Evolutionary conservation across 2,113 vertebrate species (phyloP).

Genomic region (Caranx ignobilis): DNA sequence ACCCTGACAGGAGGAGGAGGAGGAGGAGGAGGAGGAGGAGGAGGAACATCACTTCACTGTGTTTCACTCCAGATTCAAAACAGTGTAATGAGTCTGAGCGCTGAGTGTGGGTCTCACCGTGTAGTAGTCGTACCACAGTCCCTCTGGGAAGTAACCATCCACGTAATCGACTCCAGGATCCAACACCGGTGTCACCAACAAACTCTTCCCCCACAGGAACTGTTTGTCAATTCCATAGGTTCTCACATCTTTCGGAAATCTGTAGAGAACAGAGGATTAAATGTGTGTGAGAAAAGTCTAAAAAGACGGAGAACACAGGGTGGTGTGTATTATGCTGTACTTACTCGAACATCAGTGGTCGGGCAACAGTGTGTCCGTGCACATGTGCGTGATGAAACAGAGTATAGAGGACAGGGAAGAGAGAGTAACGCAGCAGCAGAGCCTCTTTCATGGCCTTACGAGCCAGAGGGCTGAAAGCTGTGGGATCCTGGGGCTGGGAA

Average conservation of each 20-base stretch:
- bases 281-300: not conserved
- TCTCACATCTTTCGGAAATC: conserved; percentile 85
- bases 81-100: no score
- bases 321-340: not conserved
- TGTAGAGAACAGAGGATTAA: conserved; percentile 39
- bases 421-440: conserved; percentile 89
- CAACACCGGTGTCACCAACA: conserved; percentile 89
- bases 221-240: conserved; percentile 88
- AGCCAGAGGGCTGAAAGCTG: conserved; percentile 82
- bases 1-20: conserved; percentile 77
- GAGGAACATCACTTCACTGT: not conserved
- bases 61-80: not conserved
- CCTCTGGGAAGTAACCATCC: conserved; percentile 86
- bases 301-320: not conserved
- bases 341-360: conserved; percentile 91
- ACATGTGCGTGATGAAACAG: conserved; percentile 90
- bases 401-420: conserved; percentile 90
- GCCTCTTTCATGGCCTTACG: conserved; percentile 86
- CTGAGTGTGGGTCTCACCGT: conserved; percentile 80
- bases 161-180: conserved; percentile 83
- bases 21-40: not conserved
- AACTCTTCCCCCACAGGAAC: conserved; percentile 89
- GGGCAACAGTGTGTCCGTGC: conserved; percentile 86
- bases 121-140: conserved; percentile 90
- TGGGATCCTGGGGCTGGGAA: conserved; percentile 88